phyloP scores from a whole-genome alignment of 2,888 invertebrate species.

The Mactromeris polynyma region DNA sequence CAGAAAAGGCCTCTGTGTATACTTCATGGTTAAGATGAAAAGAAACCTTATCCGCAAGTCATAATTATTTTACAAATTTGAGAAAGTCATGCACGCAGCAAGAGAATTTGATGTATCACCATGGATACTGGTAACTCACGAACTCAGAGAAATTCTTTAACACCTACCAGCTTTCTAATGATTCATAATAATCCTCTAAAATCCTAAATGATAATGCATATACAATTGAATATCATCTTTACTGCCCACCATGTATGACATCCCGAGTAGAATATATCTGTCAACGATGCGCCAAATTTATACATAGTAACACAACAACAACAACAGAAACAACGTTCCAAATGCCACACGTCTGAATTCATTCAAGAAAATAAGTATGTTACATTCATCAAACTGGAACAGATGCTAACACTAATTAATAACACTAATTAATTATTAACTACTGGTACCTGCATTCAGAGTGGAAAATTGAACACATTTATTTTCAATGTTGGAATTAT shows the following conservation, averaged over 20 bases:
- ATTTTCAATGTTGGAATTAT: neutral
- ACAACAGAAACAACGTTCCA: neutral
- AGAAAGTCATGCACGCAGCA: too few species aligned
- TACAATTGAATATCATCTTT: neutral
- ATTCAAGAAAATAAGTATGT: too few species aligned
- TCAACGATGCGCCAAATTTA: neutral
- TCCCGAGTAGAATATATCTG: neutral
- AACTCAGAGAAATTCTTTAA: too few species aligned
- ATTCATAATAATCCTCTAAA: neutral
- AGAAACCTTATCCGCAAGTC: too few species aligned
- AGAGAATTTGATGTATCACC: too few species aligned
- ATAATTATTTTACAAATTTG: too few species aligned
- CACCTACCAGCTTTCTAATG: too few species aligned
- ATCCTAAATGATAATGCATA: neutral
- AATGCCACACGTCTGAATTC: too few species aligned
- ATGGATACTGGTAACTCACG: too few species aligned
- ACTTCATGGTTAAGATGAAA: too few species aligned
- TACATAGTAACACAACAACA: neutral
- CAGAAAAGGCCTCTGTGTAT: too few species aligned
- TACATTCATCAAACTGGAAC: neutral
- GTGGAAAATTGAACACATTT: neutral
- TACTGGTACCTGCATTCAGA: neutral
- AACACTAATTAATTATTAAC: neutral
- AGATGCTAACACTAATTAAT: neutral
- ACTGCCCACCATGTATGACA: neutral